Evolutionary conservation across 2,797 vertebrate species (phyloP).

Genomic region (Rhinoraja longicauda): DNA sequence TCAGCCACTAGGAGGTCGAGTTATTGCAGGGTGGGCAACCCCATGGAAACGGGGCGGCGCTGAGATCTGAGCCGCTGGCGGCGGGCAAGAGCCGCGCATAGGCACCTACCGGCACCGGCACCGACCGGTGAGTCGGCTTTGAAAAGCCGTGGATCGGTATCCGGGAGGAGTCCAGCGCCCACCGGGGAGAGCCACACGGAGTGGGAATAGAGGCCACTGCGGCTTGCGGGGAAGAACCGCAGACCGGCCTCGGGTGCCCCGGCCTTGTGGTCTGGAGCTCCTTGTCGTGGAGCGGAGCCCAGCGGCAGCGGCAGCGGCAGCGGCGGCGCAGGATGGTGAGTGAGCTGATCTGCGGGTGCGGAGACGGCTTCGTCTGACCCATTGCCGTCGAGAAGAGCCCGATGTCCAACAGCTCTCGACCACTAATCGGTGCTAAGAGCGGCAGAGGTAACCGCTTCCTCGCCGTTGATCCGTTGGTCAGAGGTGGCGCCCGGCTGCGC

Average conservation of each 20-base stretch:
- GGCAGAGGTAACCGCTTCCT: neutral
- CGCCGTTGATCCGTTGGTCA: neutral
- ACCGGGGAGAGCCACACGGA: no score
- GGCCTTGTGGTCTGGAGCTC: neutral
- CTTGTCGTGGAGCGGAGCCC: neutral
- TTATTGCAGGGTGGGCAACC: neutral
- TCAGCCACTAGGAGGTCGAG: neutral
- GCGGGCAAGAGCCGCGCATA: no score
- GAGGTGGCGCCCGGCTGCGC: neutral
- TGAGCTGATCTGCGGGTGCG: neutral
- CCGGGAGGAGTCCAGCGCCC: no score
- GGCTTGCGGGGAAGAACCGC: no score
- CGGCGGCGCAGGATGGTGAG: constrained; percentile 6
- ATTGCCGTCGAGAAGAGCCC: neutral
- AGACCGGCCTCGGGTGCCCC: neutral
- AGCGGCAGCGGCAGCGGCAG: neutral
- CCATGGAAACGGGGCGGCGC: neutral
- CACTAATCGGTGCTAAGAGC: neutral
- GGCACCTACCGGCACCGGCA: no score
- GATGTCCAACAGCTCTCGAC: neutral
- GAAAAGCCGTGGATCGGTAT: no score
- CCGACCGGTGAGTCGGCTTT: no score
- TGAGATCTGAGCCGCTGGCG: no score
- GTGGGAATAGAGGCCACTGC: no score
- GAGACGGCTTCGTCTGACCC: neutral